Conservation (phyloP, 2,797 vertebrate species). For the Forpus xanthops region DNA sequence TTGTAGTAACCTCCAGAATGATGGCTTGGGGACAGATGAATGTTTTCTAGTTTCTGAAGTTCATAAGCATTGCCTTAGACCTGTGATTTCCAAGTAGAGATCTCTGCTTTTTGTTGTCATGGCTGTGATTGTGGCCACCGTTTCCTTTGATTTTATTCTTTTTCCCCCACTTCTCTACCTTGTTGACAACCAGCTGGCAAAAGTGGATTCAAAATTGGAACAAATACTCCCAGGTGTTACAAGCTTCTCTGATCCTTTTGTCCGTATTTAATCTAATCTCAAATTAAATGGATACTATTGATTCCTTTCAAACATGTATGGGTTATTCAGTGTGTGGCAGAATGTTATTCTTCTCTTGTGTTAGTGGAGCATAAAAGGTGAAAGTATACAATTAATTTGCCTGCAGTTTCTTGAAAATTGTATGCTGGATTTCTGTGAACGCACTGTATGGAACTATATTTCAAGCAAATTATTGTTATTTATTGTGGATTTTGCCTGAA, state of each 20-base stretch:
- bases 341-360: constrained; percentile 69
- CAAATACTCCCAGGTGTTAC: constrained; percentile 35
- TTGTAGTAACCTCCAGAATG: constrained; percentile 59
- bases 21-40: constrained; percentile 63
- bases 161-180: not conserved
- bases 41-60: constrained; percentile 70
- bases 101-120: not conserved
- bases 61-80: constrained; percentile 51
- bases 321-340: constrained; percentile 55
- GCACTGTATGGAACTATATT: constrained; percentile 70
- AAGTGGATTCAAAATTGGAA: constrained; percentile 12
- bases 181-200: constrained; percentile 41
- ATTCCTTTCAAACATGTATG: constrained; percentile 67
- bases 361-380: constrained; percentile 69
- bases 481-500: constrained; percentile 72
- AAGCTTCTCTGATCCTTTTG: constrained; percentile 51
- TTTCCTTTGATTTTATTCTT: not conserved
- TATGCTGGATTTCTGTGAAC: constrained; percentile 76
- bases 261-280: constrained; percentile 73
- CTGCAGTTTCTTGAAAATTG: constrained; percentile 75
- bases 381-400: constrained; percentile 80
- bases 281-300: constrained; percentile 74
- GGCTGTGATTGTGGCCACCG: not conserved
- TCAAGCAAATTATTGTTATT: constrained; percentile 81
- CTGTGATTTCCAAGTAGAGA: constrained; percentile 22